Percentiles rank a stretch among this genome's conserved stretches.
These are phyloP conservation scores for Hiodon alosoides DNA, from an alignment of 2,113 vertebrate species.

Conservation along the genomic window DNA sequence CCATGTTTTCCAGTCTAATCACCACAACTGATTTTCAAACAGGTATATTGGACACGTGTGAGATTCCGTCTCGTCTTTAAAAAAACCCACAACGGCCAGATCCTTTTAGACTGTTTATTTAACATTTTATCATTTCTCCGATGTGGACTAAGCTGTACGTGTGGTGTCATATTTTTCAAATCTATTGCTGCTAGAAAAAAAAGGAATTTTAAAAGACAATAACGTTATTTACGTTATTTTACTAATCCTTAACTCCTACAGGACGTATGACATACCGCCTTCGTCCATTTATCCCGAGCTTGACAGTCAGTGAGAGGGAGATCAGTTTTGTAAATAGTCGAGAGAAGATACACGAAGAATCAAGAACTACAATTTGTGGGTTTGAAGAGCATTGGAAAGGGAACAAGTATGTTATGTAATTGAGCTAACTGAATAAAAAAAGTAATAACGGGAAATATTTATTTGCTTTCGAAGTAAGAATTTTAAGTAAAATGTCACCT, in stretches of 20 bases:
- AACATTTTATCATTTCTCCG: too few relatives aligned
- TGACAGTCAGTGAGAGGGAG: not conserved
- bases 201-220: not conserved
- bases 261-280: not conserved
- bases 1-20: not conserved
- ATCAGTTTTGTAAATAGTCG: not conserved
- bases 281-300: not conserved
- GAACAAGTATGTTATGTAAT: not conserved
- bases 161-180: not conserved
- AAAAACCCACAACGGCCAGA: too few relatives aligned
- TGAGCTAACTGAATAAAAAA: not conserved
- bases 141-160: not conserved
- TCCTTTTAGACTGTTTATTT: too few relatives aligned
- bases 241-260: not conserved
- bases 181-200: not conserved
- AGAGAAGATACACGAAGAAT: not conserved
- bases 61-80: too few relatives aligned
- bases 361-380: not conserved
- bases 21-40: too few relatives aligned
- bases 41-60: too few relatives aligned
- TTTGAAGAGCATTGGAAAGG: not conserved
- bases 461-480: too few relatives aligned
- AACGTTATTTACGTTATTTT: constrained; percentile 10
- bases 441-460: too few relatives aligned
- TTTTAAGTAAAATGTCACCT: too few relatives aligned